Evolutionary conservation across 2,113 vertebrate species (phyloP).

Genomic region (Capreolus pygargus): DNA sequence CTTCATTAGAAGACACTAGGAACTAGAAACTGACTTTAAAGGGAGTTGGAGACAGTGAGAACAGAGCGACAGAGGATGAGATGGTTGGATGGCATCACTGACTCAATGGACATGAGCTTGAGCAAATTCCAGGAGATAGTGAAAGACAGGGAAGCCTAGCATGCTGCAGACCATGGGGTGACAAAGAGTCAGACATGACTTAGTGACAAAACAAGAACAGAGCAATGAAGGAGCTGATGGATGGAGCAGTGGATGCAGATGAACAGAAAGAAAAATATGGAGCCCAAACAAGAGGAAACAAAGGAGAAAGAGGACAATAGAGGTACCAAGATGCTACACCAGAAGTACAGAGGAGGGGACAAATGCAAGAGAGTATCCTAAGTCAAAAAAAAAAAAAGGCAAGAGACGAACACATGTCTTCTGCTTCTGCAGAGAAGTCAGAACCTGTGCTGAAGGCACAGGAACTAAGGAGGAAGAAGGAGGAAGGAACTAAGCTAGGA

Average conservation of each 20-base stretch:
- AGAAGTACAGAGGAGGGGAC: too few relatives aligned
- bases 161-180: background rate
- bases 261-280: background rate
- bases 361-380: background rate
- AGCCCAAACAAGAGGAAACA: background rate
- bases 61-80: background rate
- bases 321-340: background rate
- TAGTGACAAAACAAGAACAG: background rate
- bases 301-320: background rate
- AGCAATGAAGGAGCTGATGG: background rate
- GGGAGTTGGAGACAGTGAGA: background rate
- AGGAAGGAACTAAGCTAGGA: background rate
- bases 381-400: background rate
- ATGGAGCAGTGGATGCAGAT: rapidly evolving
- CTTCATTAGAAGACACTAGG: background rate
- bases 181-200: background rate
- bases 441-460: background rate
- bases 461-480: too few relatives aligned
- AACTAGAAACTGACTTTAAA: background rate
- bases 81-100: background rate
- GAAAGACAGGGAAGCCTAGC: background rate
- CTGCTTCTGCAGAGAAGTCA: background rate
- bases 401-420: background rate
- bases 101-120: background rate
- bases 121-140: background rate